Percentiles rank a stretch among this genome's conserved stretches.
phyloP scores from a whole-genome alignment of 2,888 invertebrate genomes.

The Agrochola lychnidis region DNA sequence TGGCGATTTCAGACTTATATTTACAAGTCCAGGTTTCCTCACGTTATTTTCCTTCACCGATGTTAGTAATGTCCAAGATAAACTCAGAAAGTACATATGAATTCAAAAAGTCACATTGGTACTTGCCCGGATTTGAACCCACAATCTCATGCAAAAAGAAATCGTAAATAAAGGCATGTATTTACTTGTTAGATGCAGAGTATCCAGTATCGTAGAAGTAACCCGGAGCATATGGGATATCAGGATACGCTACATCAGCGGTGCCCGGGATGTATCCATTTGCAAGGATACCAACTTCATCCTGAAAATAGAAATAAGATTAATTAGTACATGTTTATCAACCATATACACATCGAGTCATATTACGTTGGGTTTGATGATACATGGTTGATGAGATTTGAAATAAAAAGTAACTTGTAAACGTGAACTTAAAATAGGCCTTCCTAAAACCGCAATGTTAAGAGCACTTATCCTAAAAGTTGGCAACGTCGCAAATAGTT shows the following conservation, averaged over 20 bases:
- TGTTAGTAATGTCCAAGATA: too few relatives aligned
- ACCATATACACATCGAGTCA: too few relatives aligned
- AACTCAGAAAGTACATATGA: too few relatives aligned
- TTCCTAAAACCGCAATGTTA: background rate
- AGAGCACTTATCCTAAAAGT: too few relatives aligned
- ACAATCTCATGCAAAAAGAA: too few relatives aligned
- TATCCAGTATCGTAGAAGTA: constrained; percentile 81
- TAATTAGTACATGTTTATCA: background rate
- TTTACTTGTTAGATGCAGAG: constrained; percentile 77
- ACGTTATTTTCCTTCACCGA: too few relatives aligned
- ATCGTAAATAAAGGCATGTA: background rate
- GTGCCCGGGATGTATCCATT: constrained; percentile 78
- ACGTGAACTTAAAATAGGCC: background rate
- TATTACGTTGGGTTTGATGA: background rate
- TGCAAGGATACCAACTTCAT: constrained; percentile 75
- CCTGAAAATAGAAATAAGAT: constrained; percentile 65
- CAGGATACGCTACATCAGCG: constrained; percentile 83
- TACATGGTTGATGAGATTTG: background rate
- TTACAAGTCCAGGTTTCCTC: too few relatives aligned
- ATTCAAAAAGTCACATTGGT: too few relatives aligned
- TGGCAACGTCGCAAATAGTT: too few relatives aligned
- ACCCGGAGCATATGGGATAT: constrained; percentile 85
- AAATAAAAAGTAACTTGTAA: background rate
- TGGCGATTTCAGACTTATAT: too few relatives aligned
- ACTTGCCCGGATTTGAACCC: too few relatives aligned